These are phyloP conservation scores for Melanostoma mellinum DNA, from an alignment of 2,888 invertebrate genomes.

Conservation along the genomic window DNA sequence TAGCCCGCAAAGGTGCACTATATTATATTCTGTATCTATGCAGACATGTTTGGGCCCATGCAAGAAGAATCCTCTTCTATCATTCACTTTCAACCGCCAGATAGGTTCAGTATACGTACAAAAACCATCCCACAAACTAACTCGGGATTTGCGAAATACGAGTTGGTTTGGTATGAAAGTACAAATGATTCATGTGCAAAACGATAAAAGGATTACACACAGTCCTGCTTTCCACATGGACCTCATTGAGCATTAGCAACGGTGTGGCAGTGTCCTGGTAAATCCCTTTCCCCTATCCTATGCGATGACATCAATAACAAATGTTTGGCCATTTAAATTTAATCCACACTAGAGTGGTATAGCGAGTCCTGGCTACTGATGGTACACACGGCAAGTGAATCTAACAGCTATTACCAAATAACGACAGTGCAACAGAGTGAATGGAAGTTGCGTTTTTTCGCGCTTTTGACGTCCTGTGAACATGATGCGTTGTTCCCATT, in stretches of 20 bases:
- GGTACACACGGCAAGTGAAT: constrained; percentile 32
- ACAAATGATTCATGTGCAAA: constrained; percentile 66
- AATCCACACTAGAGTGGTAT: constrained; percentile 47
- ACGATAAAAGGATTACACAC: constrained; percentile 66
- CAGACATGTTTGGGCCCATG: neutral
- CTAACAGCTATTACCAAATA: constrained; percentile 54
- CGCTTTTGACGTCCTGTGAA: constrained; percentile 48
- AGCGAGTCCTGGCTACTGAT: neutral
- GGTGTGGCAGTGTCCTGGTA: constrained; percentile 40
- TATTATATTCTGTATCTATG: neutral
- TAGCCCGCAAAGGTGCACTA: constrained; percentile 12
- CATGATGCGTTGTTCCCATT: constrained; percentile 46
- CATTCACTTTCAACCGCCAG: constrained; percentile 45
- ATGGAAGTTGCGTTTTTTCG: constrained; percentile 29
- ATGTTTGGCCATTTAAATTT: constrained; percentile 66
- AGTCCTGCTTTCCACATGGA: neutral
- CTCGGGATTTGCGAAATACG: constrained; percentile 36
- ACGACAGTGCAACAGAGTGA: constrained; percentile 39
- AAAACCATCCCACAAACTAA: constrained; percentile 20
- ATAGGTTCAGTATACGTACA: neutral
- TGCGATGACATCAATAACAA: constrained; percentile 69
- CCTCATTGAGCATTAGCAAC: constrained; percentile 50
- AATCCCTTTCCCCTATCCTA: constrained; percentile 34
- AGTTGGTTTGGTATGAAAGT: constrained; percentile 29
- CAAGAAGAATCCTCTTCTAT: constrained; percentile 32